Evolutionary conservation across 1,140 invertebrate genomes (phyloP).

Genomic region (Hesperophylax magnus): DNA sequence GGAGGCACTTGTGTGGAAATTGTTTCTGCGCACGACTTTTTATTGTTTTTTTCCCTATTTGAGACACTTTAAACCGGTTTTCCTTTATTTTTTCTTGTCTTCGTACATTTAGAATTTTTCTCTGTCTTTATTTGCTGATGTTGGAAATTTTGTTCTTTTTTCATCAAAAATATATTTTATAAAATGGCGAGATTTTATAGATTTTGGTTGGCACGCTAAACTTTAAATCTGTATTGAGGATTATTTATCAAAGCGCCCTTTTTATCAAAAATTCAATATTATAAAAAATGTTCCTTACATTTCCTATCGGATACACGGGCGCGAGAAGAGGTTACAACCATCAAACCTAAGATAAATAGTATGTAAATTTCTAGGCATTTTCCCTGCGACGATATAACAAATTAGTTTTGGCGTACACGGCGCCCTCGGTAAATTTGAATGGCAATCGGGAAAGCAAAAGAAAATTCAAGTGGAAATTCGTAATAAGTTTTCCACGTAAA

Average conservation of each 20-base stretch:
- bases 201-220: no score
- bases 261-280: neutral
- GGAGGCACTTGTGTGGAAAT: slow-evolving; percentile 11
- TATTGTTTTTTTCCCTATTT: no score
- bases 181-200: no score
- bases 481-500: slow-evolving; percentile 34
- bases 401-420: slow-evolving; percentile 47
- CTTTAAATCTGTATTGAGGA: slow-evolving; percentile 3
- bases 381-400: slow-evolving; percentile 50
- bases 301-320: slow-evolving; percentile 7
- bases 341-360: slow-evolving; percentile 54
- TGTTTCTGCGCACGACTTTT: neutral
- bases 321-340: slow-evolving; percentile 32
- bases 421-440: slow-evolving; percentile 34
- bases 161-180: no score
- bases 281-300: neutral
- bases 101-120: no score
- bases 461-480: slow-evolving; percentile 38
- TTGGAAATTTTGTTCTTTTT: no score
- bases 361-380: slow-evolving; percentile 53
- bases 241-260: neutral
- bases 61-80: no score
- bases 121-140: no score
- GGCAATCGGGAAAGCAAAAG: slow-evolving; percentile 40
- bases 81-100: no score